Base-by-base conservation (phyloP, 2,113 vertebrate species). In the Pimephales promelas region DNA sequence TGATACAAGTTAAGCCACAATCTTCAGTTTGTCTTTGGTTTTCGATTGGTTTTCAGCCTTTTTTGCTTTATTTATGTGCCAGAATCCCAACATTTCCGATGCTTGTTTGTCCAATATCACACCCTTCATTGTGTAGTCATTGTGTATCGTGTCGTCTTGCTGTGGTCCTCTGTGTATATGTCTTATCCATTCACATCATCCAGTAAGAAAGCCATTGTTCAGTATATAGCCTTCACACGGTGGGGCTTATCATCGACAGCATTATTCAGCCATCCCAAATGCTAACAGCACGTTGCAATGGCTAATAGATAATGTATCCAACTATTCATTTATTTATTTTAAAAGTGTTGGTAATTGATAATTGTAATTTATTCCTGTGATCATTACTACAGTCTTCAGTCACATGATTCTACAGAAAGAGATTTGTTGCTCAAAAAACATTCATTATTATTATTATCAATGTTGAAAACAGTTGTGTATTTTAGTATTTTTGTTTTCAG, bases 101-200 rank as follows among this genome's bases (percentile, higher is more conserved):
- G 36, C 54, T 70, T 40, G 16, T 79, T 45, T 72, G 47, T 76
- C 71, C 49, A 20, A 43, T 71, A 34, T 82, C 24, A 66, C 66
- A 64, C 56, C 52, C 56, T 87, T 14, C 26, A 84, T 84, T 54
- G 66, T 75, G 28, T 62, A 28, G 31, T 28, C 57, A 74, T 80
- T 68, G 36, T 68, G 26, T 56, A 5, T 76, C 20, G 43, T 68
- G 40, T n/a, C 1, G 36, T 70, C 45, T 49, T 83, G 85, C 71
- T 45, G 45, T 26, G 18, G 74, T 81, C 36, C 22, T 61, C 34
- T 68, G 16, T 86, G 66, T 71, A 61, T 43, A 4, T 73, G 64
- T 82, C 31, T 73, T 16, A 40, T 62, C 43, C 28, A 43, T 64
- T 20, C 71, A 36, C 62, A 6, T 22, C 45, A 61, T 40, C 75